These are phyloP conservation scores for Odontothrips loti DNA, from an alignment of 2,888 invertebrate genomes.

Conservation along the genomic window DNA sequence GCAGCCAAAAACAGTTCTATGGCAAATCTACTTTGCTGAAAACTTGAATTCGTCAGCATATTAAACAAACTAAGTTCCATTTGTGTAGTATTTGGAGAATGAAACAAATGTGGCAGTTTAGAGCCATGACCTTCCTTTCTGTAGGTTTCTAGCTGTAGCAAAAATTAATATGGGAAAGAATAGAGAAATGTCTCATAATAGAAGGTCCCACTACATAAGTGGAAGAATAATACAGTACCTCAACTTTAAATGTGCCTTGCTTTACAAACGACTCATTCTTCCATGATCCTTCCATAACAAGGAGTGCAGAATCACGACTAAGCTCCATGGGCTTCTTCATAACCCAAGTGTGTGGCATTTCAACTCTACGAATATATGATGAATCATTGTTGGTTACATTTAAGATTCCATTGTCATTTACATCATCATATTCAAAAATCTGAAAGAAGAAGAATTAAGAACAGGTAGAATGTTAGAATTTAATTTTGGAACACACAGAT, in stretches of 20 bases:
- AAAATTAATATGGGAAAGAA: conserved; percentile 4
- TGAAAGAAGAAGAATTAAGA: conserved; percentile 42
- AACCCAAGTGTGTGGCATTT: conserved; percentile 48
- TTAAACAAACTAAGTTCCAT: conserved; percentile 58
- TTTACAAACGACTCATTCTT: conserved; percentile 31
- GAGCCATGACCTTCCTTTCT: conserved; percentile 50
- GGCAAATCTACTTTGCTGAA: conserved; percentile 57
- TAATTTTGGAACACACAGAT: background rate
- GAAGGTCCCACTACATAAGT: background rate
- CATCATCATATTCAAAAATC: conserved; percentile 59
- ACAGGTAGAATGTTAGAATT: background rate
- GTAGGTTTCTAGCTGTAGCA: conserved; percentile 53
- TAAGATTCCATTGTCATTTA: conserved; percentile 50
- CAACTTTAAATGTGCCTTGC: conserved; percentile 43
- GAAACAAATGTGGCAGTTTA: conserved; percentile 59
- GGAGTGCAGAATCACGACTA: conserved; percentile 44
- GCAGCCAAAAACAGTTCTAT: conserved; percentile 55
- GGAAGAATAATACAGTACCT: conserved; percentile 39
- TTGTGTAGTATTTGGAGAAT: conserved; percentile 62
- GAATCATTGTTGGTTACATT: conserved; percentile 41
- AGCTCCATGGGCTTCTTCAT: conserved; percentile 44
- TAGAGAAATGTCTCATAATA: background rate
- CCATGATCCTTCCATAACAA: conserved; percentile 41
- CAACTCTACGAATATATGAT: conserved; percentile 45
- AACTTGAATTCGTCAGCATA: conserved; percentile 49